Evolutionary conservation across 2,888 invertebrate species (phyloP).

Genomic region (Agelastica alni): DNA sequence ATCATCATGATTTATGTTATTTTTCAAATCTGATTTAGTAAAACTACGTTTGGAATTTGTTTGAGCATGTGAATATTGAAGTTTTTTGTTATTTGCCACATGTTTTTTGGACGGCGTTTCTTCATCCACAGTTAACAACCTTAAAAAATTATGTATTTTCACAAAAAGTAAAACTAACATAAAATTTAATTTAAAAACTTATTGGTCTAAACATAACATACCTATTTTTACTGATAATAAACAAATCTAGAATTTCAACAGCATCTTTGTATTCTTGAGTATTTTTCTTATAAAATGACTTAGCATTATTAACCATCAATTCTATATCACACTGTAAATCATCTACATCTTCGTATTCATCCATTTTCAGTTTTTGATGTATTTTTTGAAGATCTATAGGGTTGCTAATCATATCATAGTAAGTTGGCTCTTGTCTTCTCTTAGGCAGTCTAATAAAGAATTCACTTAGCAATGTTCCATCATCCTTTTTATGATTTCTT

Average conservation of each 20-base stretch:
- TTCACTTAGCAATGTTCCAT: conserved; percentile 88
- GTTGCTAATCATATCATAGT: conserved; percentile 89
- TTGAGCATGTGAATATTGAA: conserved; percentile 5
- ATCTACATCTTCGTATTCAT: conserved; percentile 93
- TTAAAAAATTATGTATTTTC: too few relatives aligned
- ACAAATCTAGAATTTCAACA: conserved; percentile 83
- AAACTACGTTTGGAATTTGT: conserved; percentile 20
- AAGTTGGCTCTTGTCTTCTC: conserved; percentile 86
- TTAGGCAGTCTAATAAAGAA: conserved; percentile 94
- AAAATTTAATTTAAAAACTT: not conserved
- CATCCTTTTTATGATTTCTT: conserved; percentile 88
- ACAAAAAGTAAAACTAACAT: not conserved
- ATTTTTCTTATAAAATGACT: conserved; percentile 89
- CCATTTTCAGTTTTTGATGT: conserved; percentile 95
- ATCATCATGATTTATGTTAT: conserved; percentile 26
- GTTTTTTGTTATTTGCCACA: conserved; percentile 24
- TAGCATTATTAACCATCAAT: conserved; percentile 90
- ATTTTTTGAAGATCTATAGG: conserved; percentile 95
- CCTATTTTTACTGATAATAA: conserved; percentile 64
- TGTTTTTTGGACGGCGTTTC: conserved; percentile 43
- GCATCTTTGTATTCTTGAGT: conserved; percentile 90
- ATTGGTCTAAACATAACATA: conserved; percentile 32
- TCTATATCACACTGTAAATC: conserved; percentile 90
- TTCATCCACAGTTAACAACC: conserved; percentile 52
- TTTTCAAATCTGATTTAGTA: conserved; percentile 19